A percentile compares a stretch with the other conserved stretches of the same genome.
Conservation (phyloP, 2,888 invertebrate genomes). For the Philhelius pedissequus region DNA sequence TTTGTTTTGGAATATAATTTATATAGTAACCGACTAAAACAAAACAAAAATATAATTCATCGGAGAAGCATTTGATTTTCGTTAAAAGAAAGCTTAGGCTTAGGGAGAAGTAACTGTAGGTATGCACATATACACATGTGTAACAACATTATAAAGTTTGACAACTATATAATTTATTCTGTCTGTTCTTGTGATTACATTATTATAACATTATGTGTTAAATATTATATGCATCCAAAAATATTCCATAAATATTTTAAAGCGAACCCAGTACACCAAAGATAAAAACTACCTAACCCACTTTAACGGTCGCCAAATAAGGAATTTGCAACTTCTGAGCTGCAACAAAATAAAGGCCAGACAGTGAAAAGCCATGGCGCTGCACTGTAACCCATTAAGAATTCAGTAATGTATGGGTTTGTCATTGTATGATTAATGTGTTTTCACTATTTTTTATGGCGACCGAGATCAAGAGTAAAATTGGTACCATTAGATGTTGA, state of each 20-base stretch:
- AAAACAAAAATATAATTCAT: too few relatives aligned
- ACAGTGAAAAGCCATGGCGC: background rate
- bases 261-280: background rate
- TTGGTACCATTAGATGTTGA: background rate
- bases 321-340: conserved; percentile 35
- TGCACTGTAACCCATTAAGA: background rate
- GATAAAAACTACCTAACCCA: conserved; percentile 11
- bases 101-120: background rate
- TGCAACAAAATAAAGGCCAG: background rate
- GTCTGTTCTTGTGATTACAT: background rate
- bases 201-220: background rate
- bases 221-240: background rate
- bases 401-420: background rate
- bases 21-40: too few relatives aligned
- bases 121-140: background rate
- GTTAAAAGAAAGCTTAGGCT: background rate
- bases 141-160: background rate
- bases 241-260: background rate
- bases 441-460: background rate
- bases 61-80: too few relatives aligned
- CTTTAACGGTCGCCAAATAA: conserved; percentile 25
- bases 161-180: too few relatives aligned
- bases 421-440: background rate
- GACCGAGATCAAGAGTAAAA: too few relatives aligned
- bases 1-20: too few relatives aligned